Evolutionary conservation across 2,888 invertebrate species (phyloP).

Genomic region (Cephus sareptanus): DNA sequence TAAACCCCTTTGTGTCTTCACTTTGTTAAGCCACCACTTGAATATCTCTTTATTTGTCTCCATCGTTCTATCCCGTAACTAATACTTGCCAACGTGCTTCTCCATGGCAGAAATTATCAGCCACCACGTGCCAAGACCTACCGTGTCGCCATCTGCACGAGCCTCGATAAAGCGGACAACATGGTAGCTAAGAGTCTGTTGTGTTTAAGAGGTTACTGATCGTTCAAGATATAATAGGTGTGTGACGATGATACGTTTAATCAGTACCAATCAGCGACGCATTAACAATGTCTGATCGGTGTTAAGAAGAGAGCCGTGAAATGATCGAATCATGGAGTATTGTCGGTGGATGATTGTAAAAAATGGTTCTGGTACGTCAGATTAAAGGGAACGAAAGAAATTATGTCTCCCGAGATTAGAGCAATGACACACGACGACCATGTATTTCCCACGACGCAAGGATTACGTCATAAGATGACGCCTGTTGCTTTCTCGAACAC

Average conservation of each 20-base stretch:
- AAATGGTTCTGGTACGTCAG: neutral
- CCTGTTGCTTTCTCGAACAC: neutral
- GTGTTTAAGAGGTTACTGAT: constrained; percentile 33
- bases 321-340: neutral
- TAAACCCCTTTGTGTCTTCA: neutral
- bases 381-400: neutral
- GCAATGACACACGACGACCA: neutral
- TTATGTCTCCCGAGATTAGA: neutral
- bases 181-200: constrained; percentile 28
- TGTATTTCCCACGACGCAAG: neutral
- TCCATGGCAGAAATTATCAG: neutral
- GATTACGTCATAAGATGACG: neutral
- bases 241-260: constrained; percentile 6
- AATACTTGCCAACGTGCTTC: neutral
- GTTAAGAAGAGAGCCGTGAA: neutral
- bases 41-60: neutral
- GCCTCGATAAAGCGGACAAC: constrained; percentile 12
- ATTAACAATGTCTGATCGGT: neutral
- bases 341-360: neutral
- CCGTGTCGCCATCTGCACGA: neutral
- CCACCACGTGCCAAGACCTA: neutral
- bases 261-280: neutral
- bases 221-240: constrained; percentile 32
- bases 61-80: neutral
- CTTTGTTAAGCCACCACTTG: neutral